These are phyloP conservation scores for Dreissena polymorpha DNA, from an alignment of 1,140 invertebrate species.

Conservation along the genomic window DNA sequence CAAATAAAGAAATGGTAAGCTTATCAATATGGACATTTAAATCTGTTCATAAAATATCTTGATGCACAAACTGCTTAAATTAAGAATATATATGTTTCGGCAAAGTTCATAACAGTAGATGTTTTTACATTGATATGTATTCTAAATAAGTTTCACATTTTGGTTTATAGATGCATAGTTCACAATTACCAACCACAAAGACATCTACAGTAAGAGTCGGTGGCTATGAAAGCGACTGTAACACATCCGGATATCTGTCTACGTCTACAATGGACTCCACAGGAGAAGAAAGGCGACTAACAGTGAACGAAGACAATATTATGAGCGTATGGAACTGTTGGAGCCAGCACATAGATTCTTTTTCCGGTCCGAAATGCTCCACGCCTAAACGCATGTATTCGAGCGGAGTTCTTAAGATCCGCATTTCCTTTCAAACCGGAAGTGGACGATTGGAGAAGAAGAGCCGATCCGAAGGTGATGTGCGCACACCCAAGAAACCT, in stretches of 20 bases:
- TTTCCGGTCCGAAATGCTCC: constrained; percentile 27
- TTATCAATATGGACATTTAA: no score
- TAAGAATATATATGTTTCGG: no score
- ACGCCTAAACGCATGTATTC: constrained; percentile 20
- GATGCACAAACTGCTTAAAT: no score
- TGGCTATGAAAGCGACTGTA: constrained; percentile 37
- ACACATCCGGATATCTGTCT: constrained; percentile 44
- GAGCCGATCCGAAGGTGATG: constrained; percentile 35
- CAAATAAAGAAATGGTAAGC: no score
- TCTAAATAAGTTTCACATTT: no score
- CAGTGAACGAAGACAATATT: constrained; percentile 29
- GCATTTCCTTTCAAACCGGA: not conserved
- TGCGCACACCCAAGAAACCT: not conserved
- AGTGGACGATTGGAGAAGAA: not conserved
- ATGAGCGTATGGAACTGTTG: constrained; percentile 31
- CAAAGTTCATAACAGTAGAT: no score
- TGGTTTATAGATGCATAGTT: no score
- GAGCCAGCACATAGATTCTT: not conserved
- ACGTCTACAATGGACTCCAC: constrained; percentile 44
- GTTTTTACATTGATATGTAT: no score
- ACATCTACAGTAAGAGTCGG: not conserved
- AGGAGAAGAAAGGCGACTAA: constrained; percentile 45
- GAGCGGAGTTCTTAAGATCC: not conserved
- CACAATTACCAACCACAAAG: no score
- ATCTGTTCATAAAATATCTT: no score